Percentiles rank a stretch among this genome's conserved stretches.
Evolutionary conservation across 2,113 vertebrate genomes (phyloP).

Genomic region (Ophiodon elongatus): DNA sequence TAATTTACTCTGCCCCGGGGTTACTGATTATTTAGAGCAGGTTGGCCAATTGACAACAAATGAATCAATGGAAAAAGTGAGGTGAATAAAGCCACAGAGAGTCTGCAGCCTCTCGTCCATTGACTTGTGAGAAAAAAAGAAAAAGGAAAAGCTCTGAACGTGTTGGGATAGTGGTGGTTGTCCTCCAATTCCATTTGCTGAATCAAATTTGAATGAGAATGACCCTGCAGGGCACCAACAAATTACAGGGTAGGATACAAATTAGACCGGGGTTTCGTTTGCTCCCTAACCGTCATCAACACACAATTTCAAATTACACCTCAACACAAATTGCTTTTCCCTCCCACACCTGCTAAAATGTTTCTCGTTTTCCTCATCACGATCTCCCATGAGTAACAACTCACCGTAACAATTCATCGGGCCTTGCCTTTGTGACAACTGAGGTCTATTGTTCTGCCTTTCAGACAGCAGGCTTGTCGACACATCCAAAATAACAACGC

Average conservation of each 20-base stretch:
- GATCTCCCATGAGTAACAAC: background rate
- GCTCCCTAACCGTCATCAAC: background rate
- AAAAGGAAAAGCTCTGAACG: too few relatives aligned
- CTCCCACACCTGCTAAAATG: background rate
- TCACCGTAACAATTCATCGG: background rate
- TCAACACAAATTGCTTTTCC: background rate
- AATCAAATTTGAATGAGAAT: constrained; percentile 38
- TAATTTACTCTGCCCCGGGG: constrained; percentile 1
- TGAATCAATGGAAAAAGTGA: constrained; percentile 24
- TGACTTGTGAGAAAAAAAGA: too few relatives aligned
- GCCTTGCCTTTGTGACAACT: background rate
- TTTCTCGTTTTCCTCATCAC: background rate
- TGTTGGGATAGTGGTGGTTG: background rate
- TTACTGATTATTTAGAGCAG: constrained; percentile 14
- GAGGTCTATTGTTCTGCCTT: background rate
- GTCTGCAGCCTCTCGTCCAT: constrained; percentile 25
- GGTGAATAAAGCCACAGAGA: constrained; percentile 22
- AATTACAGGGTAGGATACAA: constrained; percentile 6
- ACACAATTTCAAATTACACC: background rate
- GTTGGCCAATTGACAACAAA: constrained; percentile 19
- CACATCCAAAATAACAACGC: background rate
- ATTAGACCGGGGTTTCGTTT: constrained; percentile 4
- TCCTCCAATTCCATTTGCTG: constrained; percentile 5
- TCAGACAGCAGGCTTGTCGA: too few relatives aligned
- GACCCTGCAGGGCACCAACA: constrained; percentile 6